phyloP scores from a whole-genome alignment of 2,113 vertebrate genomes.

The Octodon degus region DNA sequence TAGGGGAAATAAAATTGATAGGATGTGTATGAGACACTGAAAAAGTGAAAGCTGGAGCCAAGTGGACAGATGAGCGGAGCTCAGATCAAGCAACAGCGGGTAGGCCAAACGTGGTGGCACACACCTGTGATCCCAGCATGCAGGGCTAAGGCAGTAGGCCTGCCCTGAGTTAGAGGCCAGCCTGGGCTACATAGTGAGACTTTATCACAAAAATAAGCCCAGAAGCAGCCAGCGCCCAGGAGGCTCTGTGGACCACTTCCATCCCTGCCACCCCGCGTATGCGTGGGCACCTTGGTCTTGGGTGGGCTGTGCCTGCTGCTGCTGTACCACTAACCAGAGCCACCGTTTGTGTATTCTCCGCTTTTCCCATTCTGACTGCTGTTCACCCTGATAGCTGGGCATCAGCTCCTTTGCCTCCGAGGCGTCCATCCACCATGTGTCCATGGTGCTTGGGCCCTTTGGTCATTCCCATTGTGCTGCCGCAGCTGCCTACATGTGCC shows the following conservation, averaged over 20 bases:
- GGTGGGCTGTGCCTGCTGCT: fast-evolving
- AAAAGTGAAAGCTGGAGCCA: neutral
- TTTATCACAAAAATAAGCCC: neutral
- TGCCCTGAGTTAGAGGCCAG: neutral
- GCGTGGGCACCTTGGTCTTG: fast-evolving
- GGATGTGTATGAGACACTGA: neutral
- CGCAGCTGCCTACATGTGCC: fast-evolving
- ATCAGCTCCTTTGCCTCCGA: fast-evolving
- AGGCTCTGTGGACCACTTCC: neutral
- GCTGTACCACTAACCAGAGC: fast-evolving
- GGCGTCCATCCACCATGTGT: fast-evolving
- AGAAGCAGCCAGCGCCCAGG: neutral
- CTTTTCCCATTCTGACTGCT: fast-evolving
- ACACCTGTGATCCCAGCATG: too few species aligned
- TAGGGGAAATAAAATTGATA: fast-evolving
- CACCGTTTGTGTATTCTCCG: fast-evolving
- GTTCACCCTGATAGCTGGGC: neutral
- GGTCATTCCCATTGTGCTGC: fast-evolving
- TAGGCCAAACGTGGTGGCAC: neutral
- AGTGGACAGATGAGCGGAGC: fast-evolving
- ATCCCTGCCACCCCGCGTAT: fast-evolving
- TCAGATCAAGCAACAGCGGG: neutral
- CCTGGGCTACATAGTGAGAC: neutral
- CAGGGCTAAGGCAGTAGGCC: neutral
- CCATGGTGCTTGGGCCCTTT: fast-evolving